Percentiles rank a stretch among this genome's conserved stretches.
Conservation (phyloP, 2,113 vertebrate genomes). For the Coryphaenoides rupestris region DNA sequence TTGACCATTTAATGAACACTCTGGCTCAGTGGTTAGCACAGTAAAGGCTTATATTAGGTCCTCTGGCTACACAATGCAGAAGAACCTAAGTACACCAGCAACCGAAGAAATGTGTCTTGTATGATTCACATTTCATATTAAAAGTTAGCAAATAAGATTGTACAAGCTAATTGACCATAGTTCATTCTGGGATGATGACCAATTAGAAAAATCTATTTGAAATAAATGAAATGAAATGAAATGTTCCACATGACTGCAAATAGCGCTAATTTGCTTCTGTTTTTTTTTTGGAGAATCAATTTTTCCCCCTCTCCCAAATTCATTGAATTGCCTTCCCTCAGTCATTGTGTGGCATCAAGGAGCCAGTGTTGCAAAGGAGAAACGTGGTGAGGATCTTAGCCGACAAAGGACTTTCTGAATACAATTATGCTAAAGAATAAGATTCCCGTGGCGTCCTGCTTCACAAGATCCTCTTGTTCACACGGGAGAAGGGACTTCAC, state of each 20-base stretch:
- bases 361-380: constrained; percentile 24
- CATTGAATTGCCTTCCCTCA: constrained; percentile 41
- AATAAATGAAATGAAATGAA: constrained; percentile 28
- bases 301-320: constrained; percentile 31
- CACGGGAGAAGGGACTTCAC: constrained; percentile 36
- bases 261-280: constrained; percentile 14
- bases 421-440: constrained; percentile 62
- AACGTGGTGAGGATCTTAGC: constrained; percentile 38
- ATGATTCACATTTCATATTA: no score
- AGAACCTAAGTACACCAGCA: no score
- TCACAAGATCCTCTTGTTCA: constrained; percentile 50
- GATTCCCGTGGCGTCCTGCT: constrained; percentile 47
- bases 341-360: constrained; percentile 28
- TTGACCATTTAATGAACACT: no score
- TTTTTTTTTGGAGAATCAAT: constrained; percentile 42
- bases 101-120: no score
- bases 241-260: constrained; percentile 37
- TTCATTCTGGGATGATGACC: not conserved
- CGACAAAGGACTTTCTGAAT: constrained; percentile 55
- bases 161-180: no score
- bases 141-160: no score
- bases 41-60: no score
- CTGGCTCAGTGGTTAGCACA: no score
- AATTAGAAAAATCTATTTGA: not conserved
- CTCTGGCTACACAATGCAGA: no score